These are phyloP conservation scores for Xenopus laevis DNA, from an alignment of 2,113 vertebrate genomes.

Conservation along the genomic window DNA sequence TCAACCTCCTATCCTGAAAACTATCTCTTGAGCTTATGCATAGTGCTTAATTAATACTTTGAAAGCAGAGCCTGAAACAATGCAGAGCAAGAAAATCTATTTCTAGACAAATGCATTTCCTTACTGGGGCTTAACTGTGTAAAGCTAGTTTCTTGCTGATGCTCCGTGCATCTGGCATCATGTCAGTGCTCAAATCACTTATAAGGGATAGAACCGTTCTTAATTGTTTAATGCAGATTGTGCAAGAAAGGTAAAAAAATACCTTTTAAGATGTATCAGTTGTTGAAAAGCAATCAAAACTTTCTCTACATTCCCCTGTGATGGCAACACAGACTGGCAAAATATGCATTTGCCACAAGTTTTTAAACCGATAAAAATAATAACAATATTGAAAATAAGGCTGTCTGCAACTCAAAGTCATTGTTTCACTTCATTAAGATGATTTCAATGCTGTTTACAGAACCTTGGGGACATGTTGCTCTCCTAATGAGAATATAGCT, in stretches of 20 bases:
- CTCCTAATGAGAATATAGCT: slow-evolving; percentile 37
- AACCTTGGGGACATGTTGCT: slow-evolving; percentile 18
- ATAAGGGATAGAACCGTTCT: background rate
- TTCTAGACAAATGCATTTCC: background rate
- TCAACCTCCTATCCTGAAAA: too few species aligned
- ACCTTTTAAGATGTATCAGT: background rate
- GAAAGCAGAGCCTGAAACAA: background rate
- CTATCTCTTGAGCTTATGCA: background rate
- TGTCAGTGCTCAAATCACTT: background rate
- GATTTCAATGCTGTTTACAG: slow-evolving; percentile 22
- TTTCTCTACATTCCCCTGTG: background rate
- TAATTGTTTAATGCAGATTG: background rate
- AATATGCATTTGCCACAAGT: background rate
- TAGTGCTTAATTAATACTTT: background rate
- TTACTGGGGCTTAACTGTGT: too few species aligned
- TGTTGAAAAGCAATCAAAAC: background rate
- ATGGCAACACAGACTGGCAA: background rate
- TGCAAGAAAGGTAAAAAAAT: too few species aligned
- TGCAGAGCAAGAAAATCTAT: background rate
- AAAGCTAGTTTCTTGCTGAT: background rate
- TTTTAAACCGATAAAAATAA: slow-evolving; percentile 13
- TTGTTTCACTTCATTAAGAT: slow-evolving; percentile 23
- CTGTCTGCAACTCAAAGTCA: background rate
- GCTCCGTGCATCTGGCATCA: too few species aligned
- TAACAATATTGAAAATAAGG: background rate